These are phyloP conservation scores for Hoplodrina blanda DNA, from an alignment of 2,888 invertebrate genomes.

Conservation along the genomic window DNA sequence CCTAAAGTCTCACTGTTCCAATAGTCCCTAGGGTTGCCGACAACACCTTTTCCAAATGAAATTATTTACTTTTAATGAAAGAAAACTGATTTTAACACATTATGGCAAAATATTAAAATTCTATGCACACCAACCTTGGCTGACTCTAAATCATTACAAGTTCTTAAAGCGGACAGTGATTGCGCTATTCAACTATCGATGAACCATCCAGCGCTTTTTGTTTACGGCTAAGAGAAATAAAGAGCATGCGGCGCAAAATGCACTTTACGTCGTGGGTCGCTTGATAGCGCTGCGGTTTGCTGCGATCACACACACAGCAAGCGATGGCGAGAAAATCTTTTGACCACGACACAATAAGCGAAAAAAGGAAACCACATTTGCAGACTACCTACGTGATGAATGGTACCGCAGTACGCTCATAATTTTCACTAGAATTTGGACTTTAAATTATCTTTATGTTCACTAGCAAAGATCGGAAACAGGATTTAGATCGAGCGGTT, in stretches of 20 bases:
- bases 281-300: slow-evolving; percentile 59
- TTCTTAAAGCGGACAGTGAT: slow-evolving; percentile 27
- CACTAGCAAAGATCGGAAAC: slow-evolving; percentile 15
- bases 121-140: slow-evolving; percentile 6
- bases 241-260: slow-evolving; percentile 63
- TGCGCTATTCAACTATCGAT: slow-evolving; percentile 38
- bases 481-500: neutral
- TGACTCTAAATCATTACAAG: slow-evolving; percentile 21
- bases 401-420: slow-evolving; percentile 39
- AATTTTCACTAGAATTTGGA: slow-evolving; percentile 31
- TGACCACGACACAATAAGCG: slow-evolving; percentile 44
- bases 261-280: slow-evolving; percentile 59
- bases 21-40: slow-evolving; percentile 47
- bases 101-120: neutral
- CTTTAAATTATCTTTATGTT: slow-evolving; percentile 27
- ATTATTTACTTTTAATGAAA: neutral
- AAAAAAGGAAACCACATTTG: slow-evolving; percentile 40
- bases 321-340: slow-evolving; percentile 55
- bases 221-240: slow-evolving; percentile 60
- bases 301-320: slow-evolving; percentile 55
- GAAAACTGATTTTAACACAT: neutral
- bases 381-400: slow-evolving; percentile 25
- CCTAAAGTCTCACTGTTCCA: slow-evolving; percentile 70
- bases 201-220: slow-evolving; percentile 53
- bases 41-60: neutral